Percentiles rank a stretch among this genome's conserved stretches.
Conservation (phyloP, 2,797 vertebrate genomes). For the Hypotaenidia okinawae region DNA sequence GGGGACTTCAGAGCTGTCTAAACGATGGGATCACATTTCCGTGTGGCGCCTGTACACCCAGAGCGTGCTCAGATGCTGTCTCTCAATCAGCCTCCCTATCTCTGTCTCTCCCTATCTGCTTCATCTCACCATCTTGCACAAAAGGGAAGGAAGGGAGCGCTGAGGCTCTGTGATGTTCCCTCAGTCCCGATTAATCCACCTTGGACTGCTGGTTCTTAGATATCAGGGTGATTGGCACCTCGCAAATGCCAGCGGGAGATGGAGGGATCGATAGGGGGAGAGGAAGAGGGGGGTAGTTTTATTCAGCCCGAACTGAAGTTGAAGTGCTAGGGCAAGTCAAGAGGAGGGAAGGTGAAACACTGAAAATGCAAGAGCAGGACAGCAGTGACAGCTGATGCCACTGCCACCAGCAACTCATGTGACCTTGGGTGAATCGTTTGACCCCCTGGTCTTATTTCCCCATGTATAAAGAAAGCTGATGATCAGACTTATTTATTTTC, state of each 20-base stretch:
- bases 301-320: not conserved
- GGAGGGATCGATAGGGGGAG: not conserved
- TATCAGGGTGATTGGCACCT: conserved; percentile 63
- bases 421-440: not conserved
- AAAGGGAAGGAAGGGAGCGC: not conserved
- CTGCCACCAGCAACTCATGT: not conserved
- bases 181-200: not conserved
- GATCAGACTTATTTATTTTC: not conserved
- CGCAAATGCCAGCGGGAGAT: not conserved
- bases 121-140: conserved; percentile 36
- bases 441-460: not conserved
- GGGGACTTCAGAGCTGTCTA: conserved; percentile 53
- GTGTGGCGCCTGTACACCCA: not conserved
- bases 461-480: not conserved
- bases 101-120: conserved; percentile 40
- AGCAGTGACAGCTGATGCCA: not conserved
- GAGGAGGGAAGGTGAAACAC: conserved; percentile 4
- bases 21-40: conserved; percentile 54
- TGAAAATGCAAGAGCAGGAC: not conserved
- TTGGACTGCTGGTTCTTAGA: conserved; percentile 11
- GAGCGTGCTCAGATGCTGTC: not conserved
- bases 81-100: conserved; percentile 52
- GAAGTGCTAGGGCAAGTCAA: conserved; percentile 7
- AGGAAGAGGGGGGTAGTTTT: not conserved
- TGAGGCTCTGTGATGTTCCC: not conserved